Base-by-base conservation (phyloP, 2,888 invertebrate genomes). In the Cordilura impudica region DNA sequence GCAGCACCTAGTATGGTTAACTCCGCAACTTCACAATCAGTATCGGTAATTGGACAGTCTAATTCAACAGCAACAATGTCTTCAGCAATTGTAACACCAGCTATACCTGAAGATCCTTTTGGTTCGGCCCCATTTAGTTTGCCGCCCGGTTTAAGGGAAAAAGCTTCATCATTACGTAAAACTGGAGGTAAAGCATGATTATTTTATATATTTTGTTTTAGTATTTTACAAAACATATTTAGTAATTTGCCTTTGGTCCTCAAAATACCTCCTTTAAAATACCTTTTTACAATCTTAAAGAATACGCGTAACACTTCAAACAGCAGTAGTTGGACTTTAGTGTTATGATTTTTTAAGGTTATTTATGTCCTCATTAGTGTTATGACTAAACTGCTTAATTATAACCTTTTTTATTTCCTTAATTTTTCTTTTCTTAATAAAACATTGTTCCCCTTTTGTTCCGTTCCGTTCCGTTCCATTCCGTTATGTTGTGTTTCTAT, bases 51-150 rank as follows among this genome's bases (percentile, higher is more conserved):
- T 31, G 35, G 69, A 39, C 31, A 71, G n/a, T 10, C 79, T 19
- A 35, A 54, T 6, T n/a, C 73, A 39, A 26, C 67, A 21, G 43
- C 45, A n/a, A 49, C 67, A n/a, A 66, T 21, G 19, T 21, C 58
- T 26, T 18, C 65, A 19, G 47, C 39, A 12, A 53, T 66, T 12
- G 47, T 67, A 47, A 56, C 82, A n/a, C 82, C 85, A 66, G 91
- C 92, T 60, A 45, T 83, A n/a, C 90, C 92, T 4, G 93, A 94
- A 86, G 94, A 95, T 90, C 96, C 96, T 14, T 96, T 96, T 89
- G 94, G 94, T 84, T 94, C 94, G 83, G 96, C 95, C 72, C 96
- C 96, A 18, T 96, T 96, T 88, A 94, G 92, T 90, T 91, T 94
- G 88, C 94, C 94, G 53, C 89, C 90, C 69, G 90, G 90, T 78